Percentiles rank a stretch among this genome's conserved stretches.
Conservation (phyloP, 2,888 invertebrate genomes). For the Calameuta filiformis region DNA sequence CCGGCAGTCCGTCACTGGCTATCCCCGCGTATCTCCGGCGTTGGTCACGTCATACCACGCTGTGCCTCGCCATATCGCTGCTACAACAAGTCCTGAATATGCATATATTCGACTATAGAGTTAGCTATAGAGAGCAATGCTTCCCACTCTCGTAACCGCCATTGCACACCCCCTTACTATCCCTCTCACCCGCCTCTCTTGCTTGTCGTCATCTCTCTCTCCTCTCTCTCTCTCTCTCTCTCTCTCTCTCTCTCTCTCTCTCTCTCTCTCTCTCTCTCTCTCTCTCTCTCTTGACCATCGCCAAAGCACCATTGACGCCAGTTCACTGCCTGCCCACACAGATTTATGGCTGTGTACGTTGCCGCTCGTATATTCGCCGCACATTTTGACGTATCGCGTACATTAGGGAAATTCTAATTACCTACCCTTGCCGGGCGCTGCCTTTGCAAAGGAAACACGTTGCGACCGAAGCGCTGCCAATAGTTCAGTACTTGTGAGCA, state of each 20-base stretch:
- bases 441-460: constrained; percentile 3
- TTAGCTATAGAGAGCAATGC: constrained; percentile 1
- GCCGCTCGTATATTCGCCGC: constrained; percentile 44
- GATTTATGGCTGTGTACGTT: constrained; percentile 58
- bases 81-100: constrained; percentile 62
- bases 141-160: constrained; percentile 15
- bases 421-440: constrained; percentile 19
- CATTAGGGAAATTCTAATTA: constrained; percentile 56
- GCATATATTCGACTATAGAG: constrained; percentile 50
- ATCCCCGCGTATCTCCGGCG: constrained; percentile 57
- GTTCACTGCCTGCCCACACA: constrained; percentile 58
- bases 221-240: not conserved
- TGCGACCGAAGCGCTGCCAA: constrained; percentile 2
- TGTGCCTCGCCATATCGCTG: constrained; percentile 48
- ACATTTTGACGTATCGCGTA: constrained; percentile 51
- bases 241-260: constrained; percentile 19
- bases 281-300: constrained; percentile 43
- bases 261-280: constrained; percentile 26
- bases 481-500: not conserved
- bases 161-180: constrained; percentile 12
- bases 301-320: constrained; percentile 60
- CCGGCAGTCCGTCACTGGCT: constrained; percentile 64
- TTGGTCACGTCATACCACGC: constrained; percentile 30
- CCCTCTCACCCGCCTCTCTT: constrained; percentile 16
- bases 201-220: constrained; percentile 16